Base-by-base conservation (phyloP, 1,140 invertebrate genomes). In the Scylla paramamosain region DNA sequence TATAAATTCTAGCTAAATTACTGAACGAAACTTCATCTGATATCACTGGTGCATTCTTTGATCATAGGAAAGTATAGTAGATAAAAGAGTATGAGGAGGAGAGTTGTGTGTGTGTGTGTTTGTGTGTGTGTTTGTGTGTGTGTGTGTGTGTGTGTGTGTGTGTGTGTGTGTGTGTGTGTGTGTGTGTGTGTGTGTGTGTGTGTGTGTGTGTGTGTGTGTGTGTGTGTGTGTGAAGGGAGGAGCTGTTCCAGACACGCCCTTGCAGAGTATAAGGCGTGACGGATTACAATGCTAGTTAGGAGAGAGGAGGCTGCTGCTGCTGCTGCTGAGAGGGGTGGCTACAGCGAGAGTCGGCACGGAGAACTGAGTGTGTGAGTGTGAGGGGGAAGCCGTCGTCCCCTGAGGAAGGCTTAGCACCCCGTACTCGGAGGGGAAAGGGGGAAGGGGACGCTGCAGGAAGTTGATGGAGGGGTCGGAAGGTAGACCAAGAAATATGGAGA, bases 401-500 rank as follows among this genome's bases (percentile, higher is more conserved):
- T 77, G 67, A 77, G 20, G 67, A 77, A 77, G 67, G 67, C 67
- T 77, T n/a, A 77, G 25, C 20, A 77, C 67, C 67, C 67, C 67
- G 67, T n/a, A 77, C 67, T 25, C 25, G 12, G 8, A 77, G 31
- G 84, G 84, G 84, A 28, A 10, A 46, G 84, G 28, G 48, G 91
- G 48, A 31, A 32, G 39, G 83, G 32, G 77, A 16, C 45, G 0
- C 39, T 48, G 67, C 45, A 48, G 92, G 82, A 93, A 46, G 67
- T 45, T 82, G 92, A 84, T 46, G 31, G 77, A 45, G 92, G 92
- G 84, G 92, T 93, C 84, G 92, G 92, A 88, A 93, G 92, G 92
- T 93, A 93, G 92, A 93, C 83, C 83, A 93, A 93, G 82, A 93
- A 86, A 93, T 93, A 93, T 93, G 92, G 92, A 93, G 92, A 93